A percentile compares a stretch with the other conserved stretches of the same genome.
Evolutionary conservation across 2,888 invertebrate genomes (phyloP).

Genomic region (Phengaris arion): DNA sequence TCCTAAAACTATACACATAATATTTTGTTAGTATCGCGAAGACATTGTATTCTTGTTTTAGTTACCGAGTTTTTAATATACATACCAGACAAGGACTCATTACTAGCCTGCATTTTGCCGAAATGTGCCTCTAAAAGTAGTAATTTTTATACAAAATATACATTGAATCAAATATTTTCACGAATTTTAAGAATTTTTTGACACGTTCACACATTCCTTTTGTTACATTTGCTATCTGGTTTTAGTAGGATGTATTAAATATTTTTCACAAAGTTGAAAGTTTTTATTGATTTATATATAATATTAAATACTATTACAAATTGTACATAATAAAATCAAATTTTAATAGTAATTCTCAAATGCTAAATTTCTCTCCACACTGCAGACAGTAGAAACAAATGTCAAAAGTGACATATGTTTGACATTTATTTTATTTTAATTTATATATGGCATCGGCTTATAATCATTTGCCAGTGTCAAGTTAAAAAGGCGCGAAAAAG

Average conservation of each 20-base stretch:
- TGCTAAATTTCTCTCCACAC: neutral
- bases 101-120: slow-evolving; percentile 64
- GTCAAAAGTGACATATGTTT: neutral
- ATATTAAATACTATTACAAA: neutral
- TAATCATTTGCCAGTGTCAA: no score
- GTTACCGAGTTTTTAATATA: slow-evolving; percentile 30
- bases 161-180: neutral
- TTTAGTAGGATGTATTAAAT: neutral
- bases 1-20: slow-evolving; percentile 51
- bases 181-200: slow-evolving; percentile 5
- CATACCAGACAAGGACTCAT: slow-evolving; percentile 67
- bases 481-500: no score
- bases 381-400: neutral
- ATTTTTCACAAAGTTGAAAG: neutral
- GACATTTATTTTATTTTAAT: neutral
- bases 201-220: slow-evolving; percentile 8
- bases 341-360: neutral
- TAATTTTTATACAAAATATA: neutral
- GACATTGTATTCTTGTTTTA: neutral
- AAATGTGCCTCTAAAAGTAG: slow-evolving; percentile 33
- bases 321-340: neutral
- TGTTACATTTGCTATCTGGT: neutral
- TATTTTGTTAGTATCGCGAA: slow-evolving; percentile 38
- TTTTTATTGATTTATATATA: neutral
- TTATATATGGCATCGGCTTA: neutral